These are phyloP conservation scores for Oceanodroma leucorhoa DNA, from an alignment of 2,797 vertebrate species.

Conservation along the genomic window DNA sequence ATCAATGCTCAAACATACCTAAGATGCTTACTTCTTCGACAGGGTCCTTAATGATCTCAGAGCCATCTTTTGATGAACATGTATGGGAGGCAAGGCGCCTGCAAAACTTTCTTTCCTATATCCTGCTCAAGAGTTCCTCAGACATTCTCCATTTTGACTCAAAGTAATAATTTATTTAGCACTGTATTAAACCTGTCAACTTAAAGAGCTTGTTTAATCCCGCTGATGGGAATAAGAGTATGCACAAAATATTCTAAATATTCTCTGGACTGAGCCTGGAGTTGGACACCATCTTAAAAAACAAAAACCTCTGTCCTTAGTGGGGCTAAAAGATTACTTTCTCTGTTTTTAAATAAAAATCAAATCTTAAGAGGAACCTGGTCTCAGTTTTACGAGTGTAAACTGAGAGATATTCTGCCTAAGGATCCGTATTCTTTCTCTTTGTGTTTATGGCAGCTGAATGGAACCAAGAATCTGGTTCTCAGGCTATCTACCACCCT, in stretches of 20 bases:
- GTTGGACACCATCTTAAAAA: not conserved
- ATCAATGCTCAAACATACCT: not conserved
- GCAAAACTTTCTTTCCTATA: not conserved
- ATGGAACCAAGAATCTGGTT: not conserved
- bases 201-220: not conserved
- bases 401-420: not conserved
- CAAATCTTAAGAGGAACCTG: not conserved
- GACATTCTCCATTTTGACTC: not conserved
- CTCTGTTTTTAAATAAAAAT: not conserved
- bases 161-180: not conserved
- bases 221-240: not conserved
- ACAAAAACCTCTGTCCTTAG: not conserved
- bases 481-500: not conserved
- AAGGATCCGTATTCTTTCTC: not conserved
- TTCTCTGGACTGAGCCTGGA: not conserved
- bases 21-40: not conserved
- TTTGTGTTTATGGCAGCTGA: not conserved
- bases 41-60: not conserved
- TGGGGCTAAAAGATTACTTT: not conserved
- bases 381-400: not conserved
- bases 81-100: not conserved
- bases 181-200: fast-evolving
- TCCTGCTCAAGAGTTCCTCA: not conserved
- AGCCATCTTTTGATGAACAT: not conserved
- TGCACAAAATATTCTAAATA: not conserved